Evolutionary conservation across 2,797 vertebrate genomes (phyloP).

Genomic region (Epinephelus awoara): DNA sequence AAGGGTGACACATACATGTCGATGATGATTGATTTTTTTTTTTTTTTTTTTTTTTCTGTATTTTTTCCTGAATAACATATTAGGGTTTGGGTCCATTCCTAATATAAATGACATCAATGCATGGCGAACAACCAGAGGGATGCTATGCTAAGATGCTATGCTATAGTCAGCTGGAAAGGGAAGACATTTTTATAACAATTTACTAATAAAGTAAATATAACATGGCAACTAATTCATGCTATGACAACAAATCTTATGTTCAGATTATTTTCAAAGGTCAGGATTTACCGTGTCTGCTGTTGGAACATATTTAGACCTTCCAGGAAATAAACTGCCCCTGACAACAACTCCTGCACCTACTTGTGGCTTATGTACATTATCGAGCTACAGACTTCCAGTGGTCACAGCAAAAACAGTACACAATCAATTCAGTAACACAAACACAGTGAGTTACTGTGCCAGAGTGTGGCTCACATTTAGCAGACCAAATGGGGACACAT

Average conservation of each 20-base stretch:
- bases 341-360: background rate
- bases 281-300: background rate
- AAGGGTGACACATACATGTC: too few relatives aligned
- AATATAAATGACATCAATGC: background rate
- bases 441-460: background rate
- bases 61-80: too few relatives aligned
- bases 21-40: too few relatives aligned
- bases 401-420: slow-evolving; percentile 11
- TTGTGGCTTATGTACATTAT: background rate
- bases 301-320: background rate
- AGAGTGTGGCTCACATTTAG: slow-evolving; percentile 12
- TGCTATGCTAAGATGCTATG: background rate
- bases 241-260: background rate
- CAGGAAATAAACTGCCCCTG: background rate
- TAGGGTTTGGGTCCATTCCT: too few relatives aligned
- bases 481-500: slow-evolving; percentile 1
- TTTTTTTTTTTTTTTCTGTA: too few relatives aligned
- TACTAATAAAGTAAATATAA: background rate
- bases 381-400: background rate
- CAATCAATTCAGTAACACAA: background rate
- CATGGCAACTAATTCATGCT: background rate
- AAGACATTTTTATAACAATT: background rate
- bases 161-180: background rate
- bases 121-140: background rate
- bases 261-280: background rate